Evolutionary conservation across 2,113 vertebrate species (phyloP).

Genomic region (Thymallus thymallus): DNA sequence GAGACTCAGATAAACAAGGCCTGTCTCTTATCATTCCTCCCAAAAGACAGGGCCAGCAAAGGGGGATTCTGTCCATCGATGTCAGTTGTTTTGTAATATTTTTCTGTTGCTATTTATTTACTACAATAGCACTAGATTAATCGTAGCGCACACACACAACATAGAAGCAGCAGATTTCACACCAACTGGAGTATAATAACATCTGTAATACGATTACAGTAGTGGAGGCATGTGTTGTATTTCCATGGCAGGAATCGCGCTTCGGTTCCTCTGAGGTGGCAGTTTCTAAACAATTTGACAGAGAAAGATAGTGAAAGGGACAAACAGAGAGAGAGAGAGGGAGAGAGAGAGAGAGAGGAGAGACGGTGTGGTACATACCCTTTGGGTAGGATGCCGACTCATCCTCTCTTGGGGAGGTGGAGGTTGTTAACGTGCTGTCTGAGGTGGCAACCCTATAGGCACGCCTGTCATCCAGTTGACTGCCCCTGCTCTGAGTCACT

Average conservation of each 20-base stretch:
- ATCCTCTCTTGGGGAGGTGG: neutral
- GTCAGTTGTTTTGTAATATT: neutral
- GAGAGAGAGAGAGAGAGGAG: neutral
- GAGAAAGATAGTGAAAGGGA: conserved; percentile 11
- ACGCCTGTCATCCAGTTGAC: neutral
- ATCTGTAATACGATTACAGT: conserved; percentile 28
- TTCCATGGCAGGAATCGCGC: conserved; percentile 10
- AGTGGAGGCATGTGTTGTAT: conserved; percentile 15
- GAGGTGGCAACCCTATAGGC: neutral
- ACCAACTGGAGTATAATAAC: conserved; percentile 15
- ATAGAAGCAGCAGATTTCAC: conserved; percentile 22
- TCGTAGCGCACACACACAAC: neutral
- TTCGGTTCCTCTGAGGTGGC: conserved; percentile 11
- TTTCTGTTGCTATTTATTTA: neutral
- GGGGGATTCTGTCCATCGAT: neutral
- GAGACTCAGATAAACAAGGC: neutral
- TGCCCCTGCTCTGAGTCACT: conserved; percentile 38
- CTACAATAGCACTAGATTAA: neutral
- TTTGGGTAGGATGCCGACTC: neutral
- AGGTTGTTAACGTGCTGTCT: neutral
- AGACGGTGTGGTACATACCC: conserved; percentile 8
- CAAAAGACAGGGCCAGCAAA: neutral
- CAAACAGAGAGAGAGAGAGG: neutral
- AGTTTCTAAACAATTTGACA: conserved; percentile 46
- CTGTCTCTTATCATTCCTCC: conserved; percentile 19